phyloP scores from a whole-genome alignment of 2,797 vertebrate genomes.

The Chaenodraco wilsoni region DNA sequence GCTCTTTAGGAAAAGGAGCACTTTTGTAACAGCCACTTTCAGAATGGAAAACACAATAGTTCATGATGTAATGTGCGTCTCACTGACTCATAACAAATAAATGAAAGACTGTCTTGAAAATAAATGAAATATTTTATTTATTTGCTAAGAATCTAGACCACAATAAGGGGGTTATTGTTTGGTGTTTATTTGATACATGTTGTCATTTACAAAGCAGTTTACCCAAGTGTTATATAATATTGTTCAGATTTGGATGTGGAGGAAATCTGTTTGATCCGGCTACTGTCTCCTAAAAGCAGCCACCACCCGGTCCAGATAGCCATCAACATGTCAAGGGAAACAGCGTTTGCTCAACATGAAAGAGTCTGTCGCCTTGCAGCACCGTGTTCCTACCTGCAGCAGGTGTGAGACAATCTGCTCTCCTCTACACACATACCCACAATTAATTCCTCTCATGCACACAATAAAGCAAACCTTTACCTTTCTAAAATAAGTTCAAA shows the following conservation, averaged over 20 bases:
- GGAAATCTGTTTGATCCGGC: constrained; percentile 28
- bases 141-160: neutral
- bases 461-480: neutral
- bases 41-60: constrained; percentile 37
- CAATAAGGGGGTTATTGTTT: constrained; percentile 6
- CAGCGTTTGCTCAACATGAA: constrained; percentile 48
- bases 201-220: constrained; percentile 14
- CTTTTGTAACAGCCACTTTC: constrained; percentile 32
- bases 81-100: constrained; percentile 20
- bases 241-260: constrained; percentile 21
- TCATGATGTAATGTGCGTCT: constrained; percentile 28
- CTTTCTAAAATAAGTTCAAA: constrained; percentile 2
- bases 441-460: neutral
- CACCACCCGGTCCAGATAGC: constrained; percentile 39
- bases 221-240: neutral
- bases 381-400: constrained; percentile 24
- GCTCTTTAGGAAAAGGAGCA: constrained; percentile 43
- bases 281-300: constrained; percentile 33
- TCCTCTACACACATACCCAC: neutral
- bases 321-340: constrained; percentile 39
- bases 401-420: constrained; percentile 30
- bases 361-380: constrained; percentile 22
- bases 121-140: constrained; percentile 7
- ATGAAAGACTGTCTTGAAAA: neutral
- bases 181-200: neutral